Evolutionary conservation across 2,888 invertebrate species (phyloP).

Genomic region (Drosophila gaucha): DNA sequence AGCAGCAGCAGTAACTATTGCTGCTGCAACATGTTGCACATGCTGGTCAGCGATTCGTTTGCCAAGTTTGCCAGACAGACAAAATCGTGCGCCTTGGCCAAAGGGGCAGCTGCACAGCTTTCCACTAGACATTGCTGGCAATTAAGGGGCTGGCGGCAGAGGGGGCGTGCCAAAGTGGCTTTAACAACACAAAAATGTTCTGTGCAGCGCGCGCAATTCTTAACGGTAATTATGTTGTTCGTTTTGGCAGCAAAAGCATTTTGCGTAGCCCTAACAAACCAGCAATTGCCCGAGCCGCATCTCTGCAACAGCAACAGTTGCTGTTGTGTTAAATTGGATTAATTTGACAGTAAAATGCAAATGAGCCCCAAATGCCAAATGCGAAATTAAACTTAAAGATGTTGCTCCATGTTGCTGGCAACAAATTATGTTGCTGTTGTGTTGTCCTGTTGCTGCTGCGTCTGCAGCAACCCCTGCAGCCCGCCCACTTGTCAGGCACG

Average conservation of each 20-base stretch:
- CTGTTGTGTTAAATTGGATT: slow-evolving; percentile 77
- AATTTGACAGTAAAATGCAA: slow-evolving; percentile 81
- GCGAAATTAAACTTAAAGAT: slow-evolving; percentile 69
- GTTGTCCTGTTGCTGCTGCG: slow-evolving; percentile 18
- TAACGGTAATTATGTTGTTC: slow-evolving; percentile 81
- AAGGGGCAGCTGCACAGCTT: slow-evolving; percentile 35
- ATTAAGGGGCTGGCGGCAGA: slow-evolving; percentile 59
- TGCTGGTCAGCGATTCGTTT: slow-evolving; percentile 80
- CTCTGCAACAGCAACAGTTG: slow-evolving; percentile 6
- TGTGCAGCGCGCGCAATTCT: slow-evolving; percentile 69
- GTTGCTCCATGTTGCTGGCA: slow-evolving; percentile 68
- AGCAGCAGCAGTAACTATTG: slow-evolving; percentile 19
- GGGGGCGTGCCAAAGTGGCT: slow-evolving; percentile 1
- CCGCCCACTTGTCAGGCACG: slow-evolving; percentile 39
- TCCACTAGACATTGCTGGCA: slow-evolving; percentile 70
- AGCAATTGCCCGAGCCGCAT: slow-evolving; percentile 2
- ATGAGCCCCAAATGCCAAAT: slow-evolving; percentile 74
- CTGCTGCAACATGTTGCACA: slow-evolving; percentile 72
- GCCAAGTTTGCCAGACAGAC: slow-evolving; percentile 54
- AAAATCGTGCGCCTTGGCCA: slow-evolving; percentile 52
- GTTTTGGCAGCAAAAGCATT: slow-evolving; percentile 79
- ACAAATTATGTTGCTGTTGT: slow-evolving; percentile 73
- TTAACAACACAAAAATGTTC: slow-evolving; percentile 47
- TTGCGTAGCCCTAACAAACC: slow-evolving; percentile 72
- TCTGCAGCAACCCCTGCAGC: background rate